Evolutionary conservation across 2,888 invertebrate species (phyloP), one percentile per base, ranked within the genome.

Genomic region (Spialia ferax): DNA sequence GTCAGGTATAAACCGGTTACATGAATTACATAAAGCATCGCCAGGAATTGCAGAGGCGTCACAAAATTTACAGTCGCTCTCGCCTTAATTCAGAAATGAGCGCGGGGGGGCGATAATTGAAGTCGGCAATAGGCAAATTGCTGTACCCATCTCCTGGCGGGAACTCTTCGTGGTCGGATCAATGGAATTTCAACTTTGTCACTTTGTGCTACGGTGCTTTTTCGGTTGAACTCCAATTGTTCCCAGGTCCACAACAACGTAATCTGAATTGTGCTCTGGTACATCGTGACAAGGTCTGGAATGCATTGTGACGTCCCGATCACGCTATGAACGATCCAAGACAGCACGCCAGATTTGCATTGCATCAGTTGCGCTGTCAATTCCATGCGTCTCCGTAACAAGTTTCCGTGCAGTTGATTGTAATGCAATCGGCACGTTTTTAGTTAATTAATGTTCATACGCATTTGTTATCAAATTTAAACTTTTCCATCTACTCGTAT

Each of bases 101-200:
- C 86, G 91, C 91, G 88, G 92, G 89, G 89, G 93, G 93, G 93
- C 91, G 91, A 92, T 92, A 93, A 93, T 93, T 93, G 90, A 86
- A 86, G 85, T 83, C 89, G 80, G 85, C 91, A 93, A 93, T 92
- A 91, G 90, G 92, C 89, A 92, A 93, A 93, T 93, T 93, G 93
- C 85, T 83, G 83, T 81, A 79, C 84, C 78, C 78, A 85, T 81
- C 86, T 85, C 81, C 81, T 77, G 82, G 80, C 80, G 79, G 79
- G 78, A 80, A 79, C 81, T 78, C 81, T 75, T 78, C 78, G 77
- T 74, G 68, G 50, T 68, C 52, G 54, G 61, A 52, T 69, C 70
- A 74, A 69, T 52, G 72, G 63, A 86, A 74, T 80, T 75, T 74
- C 67, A 71, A 77, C 85, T 79, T 74, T 88, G 78, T 57, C 23